A percentile compares a stretch with the other conserved stretches of the same genome.
Evolutionary conservation across 2,888 invertebrate species (phyloP).

Genomic region (Tyria jacobaeae): DNA sequence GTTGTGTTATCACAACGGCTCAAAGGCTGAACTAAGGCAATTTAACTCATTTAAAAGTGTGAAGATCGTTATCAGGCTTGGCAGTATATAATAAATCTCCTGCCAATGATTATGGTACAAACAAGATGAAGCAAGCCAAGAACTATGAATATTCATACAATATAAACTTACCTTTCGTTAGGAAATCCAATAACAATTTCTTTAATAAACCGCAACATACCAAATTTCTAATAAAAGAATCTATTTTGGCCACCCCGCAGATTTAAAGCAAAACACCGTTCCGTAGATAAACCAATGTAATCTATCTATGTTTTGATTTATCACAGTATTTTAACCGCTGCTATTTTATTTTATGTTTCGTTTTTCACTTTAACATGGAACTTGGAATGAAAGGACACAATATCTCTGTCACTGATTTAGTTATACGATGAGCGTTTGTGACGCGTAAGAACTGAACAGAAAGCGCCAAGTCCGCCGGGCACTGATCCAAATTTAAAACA

Average conservation of each 20-base stretch:
- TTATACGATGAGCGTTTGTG: conserved; percentile 64
- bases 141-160: conserved; percentile 55
- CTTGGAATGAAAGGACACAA: conserved; percentile 33
- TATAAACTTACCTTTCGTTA: conserved; percentile 74
- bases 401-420: conserved; percentile 58
- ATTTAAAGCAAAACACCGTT: conserved; percentile 69
- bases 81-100: conserved; percentile 62
- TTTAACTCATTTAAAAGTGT: conserved; percentile 54
- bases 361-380: conserved; percentile 33
- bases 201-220: conserved; percentile 72
- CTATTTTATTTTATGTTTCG: conserved; percentile 18
- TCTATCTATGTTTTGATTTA: conserved; percentile 58
- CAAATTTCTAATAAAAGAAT: conserved; percentile 80
- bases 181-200: conserved; percentile 63
- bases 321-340: conserved; percentile 32
- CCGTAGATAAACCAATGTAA: conserved; percentile 46
- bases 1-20: conserved; percentile 56
- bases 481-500: conserved; percentile 81
- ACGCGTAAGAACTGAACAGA: conserved; percentile 67
- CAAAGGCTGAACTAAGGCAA: conserved; percentile 59
- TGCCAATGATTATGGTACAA: conserved; percentile 75
- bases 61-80: conserved; percentile 60
- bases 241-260: conserved; percentile 74
- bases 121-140: conserved; percentile 62
- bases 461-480: conserved; percentile 77